Evolutionary conservation across 2,888 invertebrate species (phyloP), one percentile per base, ranked within the genome.

Genomic region (Mactromeris polynyma): DNA sequence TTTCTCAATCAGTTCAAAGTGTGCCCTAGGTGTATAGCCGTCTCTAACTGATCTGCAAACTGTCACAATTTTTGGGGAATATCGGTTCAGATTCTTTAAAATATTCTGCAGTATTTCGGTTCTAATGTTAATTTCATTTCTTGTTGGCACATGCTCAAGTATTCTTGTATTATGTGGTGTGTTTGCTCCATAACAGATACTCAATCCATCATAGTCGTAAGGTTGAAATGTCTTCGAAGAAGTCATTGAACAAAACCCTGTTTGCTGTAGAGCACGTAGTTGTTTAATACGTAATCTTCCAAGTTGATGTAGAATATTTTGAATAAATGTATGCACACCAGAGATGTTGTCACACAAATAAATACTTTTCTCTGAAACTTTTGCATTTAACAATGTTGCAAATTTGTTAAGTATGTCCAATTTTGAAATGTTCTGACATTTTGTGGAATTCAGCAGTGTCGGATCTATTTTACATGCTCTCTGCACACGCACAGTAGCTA

Each of bases 1-100:
- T 36, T 84, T 83, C 86, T 96, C 96, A 38, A 96, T 95, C 9
- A 84, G 85, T 64, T 83, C 87, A 82, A 94, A 95, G 77, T 91
- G 90, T 31, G 93, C 73, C 82, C 95, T 93, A 6, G 96, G 96
- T 2, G 95, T 95, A 88, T 95, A 96, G 0, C 96, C 96, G 85
- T 96, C 96, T 73, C 96, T 85, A n/a, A 95, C 92, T 0, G 96
- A 96, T n/a, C 96, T 85, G 84, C 94, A 94, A 0, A 96, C 86
- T 6, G 96, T 95, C 7, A 95, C 93, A 21, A 95, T 64, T 11
- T 81, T 58, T 1, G 95, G 94, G 17, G 80, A 89, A 17, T 81
- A 79, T 2, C 85, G 79, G 26, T 93, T 91, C 21, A 94, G 73
- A n/a, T 81, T 54, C 4, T 86, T 81, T 19, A 95, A 82, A 21